Base-by-base conservation (phyloP, 2,113 vertebrate genomes). In the Corvus moneduloides region DNA sequence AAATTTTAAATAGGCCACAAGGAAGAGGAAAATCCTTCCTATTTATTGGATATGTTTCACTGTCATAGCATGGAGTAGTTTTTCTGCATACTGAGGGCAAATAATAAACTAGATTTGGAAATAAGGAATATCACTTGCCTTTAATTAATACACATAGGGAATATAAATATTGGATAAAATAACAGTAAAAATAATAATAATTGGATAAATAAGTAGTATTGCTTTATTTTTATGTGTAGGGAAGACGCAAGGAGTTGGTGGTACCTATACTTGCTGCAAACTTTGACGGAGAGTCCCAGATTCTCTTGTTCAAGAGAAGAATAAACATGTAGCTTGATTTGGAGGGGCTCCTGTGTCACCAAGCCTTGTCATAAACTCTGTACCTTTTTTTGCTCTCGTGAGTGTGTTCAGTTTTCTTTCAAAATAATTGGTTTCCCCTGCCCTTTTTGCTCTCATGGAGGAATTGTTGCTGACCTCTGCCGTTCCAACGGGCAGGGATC, bases 401-500 rank as follows among this genome's bases (percentile, higher is more conserved):
- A 52, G 12, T 6, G 14, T 46, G 23, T 41, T 43, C 48, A 37
- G 20, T 26, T 84, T 84, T 93, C 43, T 77, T 59, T 37, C 15
- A 7, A 39, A 80, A 77, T 39, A 80, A 30, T 48, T 1, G 0
- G 9, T 62, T 73, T 26, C 12, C 16, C 18, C 18, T 24, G 7
- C n/a, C 19, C 9, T 37, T 56, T 71, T 21, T 54, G 15, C 28
- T 33, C 14, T 68, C 9, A 0, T 2, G 15, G 76, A 61, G 54
- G n/a, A 17, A 14, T 20, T 76, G 7, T 24, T 44, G 58, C 54
- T 37, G 62, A 61, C 13, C 44, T 17, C 5, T 17, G 35, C 59
- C 0, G 0, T 87, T 74, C n/a, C 52, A 43, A 11, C 0, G 0
- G 66, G 79, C 67, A 73, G 66, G 39, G 81, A 48, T 88, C 30